Conservation (phyloP, 2,888 invertebrate species). For the Amitus sp. region DNA sequence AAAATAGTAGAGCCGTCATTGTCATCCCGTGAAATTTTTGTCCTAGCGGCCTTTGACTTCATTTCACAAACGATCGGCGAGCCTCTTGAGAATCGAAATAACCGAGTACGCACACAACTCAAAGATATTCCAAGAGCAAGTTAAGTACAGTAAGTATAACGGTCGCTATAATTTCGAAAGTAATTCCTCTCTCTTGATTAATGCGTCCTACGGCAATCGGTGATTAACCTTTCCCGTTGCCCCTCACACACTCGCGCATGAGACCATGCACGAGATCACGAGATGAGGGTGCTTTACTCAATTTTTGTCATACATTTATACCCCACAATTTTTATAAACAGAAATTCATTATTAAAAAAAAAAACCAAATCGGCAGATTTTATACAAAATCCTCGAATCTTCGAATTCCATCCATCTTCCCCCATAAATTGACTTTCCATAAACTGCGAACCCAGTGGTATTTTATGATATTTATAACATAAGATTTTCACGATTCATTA, state of each 20-base stretch:
- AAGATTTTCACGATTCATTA: too few relatives aligned
- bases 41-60: too few relatives aligned
- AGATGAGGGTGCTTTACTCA: slow-evolving; percentile 20
- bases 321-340: too few relatives aligned
- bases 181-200: slow-evolving; percentile 39
- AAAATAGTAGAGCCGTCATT: slow-evolving; percentile 3
- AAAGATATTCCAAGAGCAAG: slow-evolving; percentile 17
- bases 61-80: too few relatives aligned
- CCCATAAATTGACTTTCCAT: too few relatives aligned
- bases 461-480: too few relatives aligned
- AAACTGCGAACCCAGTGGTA: too few relatives aligned
- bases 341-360: too few relatives aligned
- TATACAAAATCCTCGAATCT: too few relatives aligned
- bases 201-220: slow-evolving; percentile 32
- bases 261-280: slow-evolving; percentile 6
- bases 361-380: too few relatives aligned
- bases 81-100: background rate
- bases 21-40: slow-evolving; percentile 7
- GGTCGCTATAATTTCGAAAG: slow-evolving; percentile 36
- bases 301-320: slow-evolving; percentile 34
- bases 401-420: too few relatives aligned
- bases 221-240: slow-evolving; percentile 32
- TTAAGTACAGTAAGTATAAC: slow-evolving; percentile 37
- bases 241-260: slow-evolving; percentile 14
- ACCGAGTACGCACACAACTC: slow-evolving; percentile 9